Conservation (phyloP, 2,888 invertebrate genomes). For the Lingula anatina region DNA sequence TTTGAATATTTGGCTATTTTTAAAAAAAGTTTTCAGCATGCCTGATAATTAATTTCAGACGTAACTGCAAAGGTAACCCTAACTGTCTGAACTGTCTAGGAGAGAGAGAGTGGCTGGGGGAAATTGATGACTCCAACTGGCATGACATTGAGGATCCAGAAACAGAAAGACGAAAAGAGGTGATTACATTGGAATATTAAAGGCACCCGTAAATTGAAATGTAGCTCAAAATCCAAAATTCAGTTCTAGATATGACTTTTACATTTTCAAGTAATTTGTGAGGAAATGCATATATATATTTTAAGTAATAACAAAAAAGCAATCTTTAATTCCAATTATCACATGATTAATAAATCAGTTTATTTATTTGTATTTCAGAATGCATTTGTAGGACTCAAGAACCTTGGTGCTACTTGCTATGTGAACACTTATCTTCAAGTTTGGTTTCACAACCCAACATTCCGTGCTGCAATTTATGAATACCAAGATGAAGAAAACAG, state of each 20-base stretch:
- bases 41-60: too few species aligned
- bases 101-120: slow-evolving; percentile 58
- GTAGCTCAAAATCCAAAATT: too few species aligned
- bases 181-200: too few species aligned
- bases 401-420: slow-evolving; percentile 65
- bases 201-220: too few species aligned
- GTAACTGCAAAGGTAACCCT: slow-evolving; percentile 61
- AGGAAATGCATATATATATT: too few species aligned
- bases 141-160: slow-evolving; percentile 45
- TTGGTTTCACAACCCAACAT: slow-evolving; percentile 61
- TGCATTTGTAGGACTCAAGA: slow-evolving; percentile 60
- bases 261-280: too few species aligned
- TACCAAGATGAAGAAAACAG: slow-evolving; percentile 55
- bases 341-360: too few species aligned
- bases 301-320: too few species aligned
- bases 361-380: slow-evolving; percentile 22
- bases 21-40: too few species aligned
- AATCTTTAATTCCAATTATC: too few species aligned
- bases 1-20: too few species aligned
- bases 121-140: slow-evolving; percentile 53
- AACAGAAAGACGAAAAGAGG: slow-evolving; percentile 37
- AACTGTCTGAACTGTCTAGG: slow-evolving; percentile 60
- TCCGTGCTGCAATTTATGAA: slow-evolving; percentile 58
- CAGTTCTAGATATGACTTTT: too few species aligned
- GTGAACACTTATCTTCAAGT: slow-evolving; percentile 63